Conservation (phyloP, 2,888 invertebrate genomes). For the Lasioglossum vierecki region DNA sequence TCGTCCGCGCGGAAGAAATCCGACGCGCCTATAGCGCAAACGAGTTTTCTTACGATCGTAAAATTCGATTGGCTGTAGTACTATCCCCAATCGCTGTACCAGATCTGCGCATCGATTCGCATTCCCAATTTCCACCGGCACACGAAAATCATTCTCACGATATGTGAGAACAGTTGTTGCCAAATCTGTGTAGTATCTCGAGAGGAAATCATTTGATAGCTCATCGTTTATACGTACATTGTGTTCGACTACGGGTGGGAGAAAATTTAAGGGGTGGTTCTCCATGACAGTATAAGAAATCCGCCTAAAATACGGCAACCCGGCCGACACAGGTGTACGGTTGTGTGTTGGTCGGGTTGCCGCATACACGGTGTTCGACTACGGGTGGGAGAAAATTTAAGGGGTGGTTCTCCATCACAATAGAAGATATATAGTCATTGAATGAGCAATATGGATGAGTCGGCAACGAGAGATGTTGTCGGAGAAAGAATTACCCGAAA, state of each 20-base stretch:
- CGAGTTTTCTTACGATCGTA: constrained; percentile 16
- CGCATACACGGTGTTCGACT: no score
- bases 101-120: background rate
- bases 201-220: background rate
- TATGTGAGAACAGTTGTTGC: background rate
- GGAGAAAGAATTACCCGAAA: background rate
- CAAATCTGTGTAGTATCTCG: background rate
- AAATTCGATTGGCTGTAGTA: constrained; percentile 2
- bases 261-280: no score
- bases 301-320: no score
- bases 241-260: no score
- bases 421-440: background rate
- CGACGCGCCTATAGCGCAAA: constrained; percentile 10
- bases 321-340: no score
- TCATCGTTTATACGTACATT: no score
- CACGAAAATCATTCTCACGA: background rate
- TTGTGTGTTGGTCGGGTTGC: no score
- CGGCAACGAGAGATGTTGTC: background rate
- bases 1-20: constrained; percentile 23
- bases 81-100: background rate
- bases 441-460: background rate
- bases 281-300: no score
- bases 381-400: no score
- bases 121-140: background rate
- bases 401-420: no score